Evolutionary conservation across 2,888 invertebrate species (phyloP).

Genomic region (Drosophila borborema): DNA sequence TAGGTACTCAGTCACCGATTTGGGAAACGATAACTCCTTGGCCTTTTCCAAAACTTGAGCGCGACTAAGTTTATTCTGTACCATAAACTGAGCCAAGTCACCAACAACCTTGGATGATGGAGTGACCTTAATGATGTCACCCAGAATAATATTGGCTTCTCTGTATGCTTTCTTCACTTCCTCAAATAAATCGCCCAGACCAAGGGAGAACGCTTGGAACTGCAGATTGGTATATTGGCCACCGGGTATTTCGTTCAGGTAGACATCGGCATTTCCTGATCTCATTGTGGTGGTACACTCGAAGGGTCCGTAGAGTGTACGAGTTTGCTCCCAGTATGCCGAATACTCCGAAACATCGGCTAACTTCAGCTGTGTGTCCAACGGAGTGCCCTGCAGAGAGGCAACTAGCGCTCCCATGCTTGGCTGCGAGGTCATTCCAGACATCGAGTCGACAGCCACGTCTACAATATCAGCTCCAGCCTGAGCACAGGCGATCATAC

Average conservation of each 20-base stretch:
- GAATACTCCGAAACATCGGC: constrained; percentile 96
- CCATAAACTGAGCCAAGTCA: constrained; percentile 99
- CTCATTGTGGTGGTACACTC: constrained; percentile 99
- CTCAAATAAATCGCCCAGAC: constrained; percentile 98
- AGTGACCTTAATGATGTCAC: constrained; percentile 99
- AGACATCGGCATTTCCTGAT: constrained; percentile 99
- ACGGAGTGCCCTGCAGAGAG: constrained; percentile 87
- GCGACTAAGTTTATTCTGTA: constrained; percentile 96
- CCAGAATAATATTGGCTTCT: constrained; percentile 95
- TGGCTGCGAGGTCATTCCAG: constrained; percentile 99
- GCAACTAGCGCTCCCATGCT: constrained; percentile 99
- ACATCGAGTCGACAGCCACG: constrained; percentile 99
- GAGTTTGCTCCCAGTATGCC: constrained; percentile 99
- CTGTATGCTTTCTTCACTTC: constrained; percentile 97
- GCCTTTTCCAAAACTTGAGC: constrained; percentile 94
- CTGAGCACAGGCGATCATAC: constrained; percentile 96
- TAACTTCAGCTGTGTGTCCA: constrained; percentile 89
- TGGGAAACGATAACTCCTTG: constrained; percentile 98
- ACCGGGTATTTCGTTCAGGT: constrained; percentile 99
- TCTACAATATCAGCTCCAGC: constrained; percentile 98
- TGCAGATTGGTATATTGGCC: constrained; percentile 99
- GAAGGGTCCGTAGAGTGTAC: constrained; percentile 98
- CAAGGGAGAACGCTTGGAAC: constrained; percentile 99
- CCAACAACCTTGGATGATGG: constrained; percentile 99
- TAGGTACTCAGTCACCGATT: constrained; percentile 98